Evolutionary conservation across 2,113 vertebrate genomes (phyloP).

Genomic region (Phalacrocorax pelagicus): DNA sequence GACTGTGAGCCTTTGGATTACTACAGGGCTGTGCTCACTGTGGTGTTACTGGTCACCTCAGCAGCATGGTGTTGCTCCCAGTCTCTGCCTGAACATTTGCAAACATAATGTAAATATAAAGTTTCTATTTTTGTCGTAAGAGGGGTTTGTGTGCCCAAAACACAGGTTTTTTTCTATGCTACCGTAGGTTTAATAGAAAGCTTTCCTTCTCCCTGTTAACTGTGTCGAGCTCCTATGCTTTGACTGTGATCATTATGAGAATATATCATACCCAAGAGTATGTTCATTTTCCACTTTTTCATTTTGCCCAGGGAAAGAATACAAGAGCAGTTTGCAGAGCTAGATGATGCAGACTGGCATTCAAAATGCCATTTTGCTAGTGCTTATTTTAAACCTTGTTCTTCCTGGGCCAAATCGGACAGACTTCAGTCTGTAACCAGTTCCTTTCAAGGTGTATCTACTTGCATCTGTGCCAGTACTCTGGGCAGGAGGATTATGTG

Average conservation of each 20-base stretch:
- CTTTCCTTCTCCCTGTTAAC: neutral
- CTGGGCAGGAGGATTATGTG: slow-evolving; percentile 5
- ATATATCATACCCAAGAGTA: neutral
- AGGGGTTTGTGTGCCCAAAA: neutral
- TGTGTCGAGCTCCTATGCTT: neutral
- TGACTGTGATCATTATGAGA: neutral
- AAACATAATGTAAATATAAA: neutral
- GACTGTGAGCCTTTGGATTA: neutral
- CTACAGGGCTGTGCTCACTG: neutral
- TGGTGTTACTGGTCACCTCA: neutral
- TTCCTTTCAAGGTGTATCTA: slow-evolving; percentile 53
- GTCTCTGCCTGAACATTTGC: neutral
- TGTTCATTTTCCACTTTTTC: slow-evolving; percentile 14
- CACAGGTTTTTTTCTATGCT: neutral
- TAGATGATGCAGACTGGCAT: neutral
- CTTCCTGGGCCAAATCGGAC: slow-evolving; percentile 24
- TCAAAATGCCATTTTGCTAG: slow-evolving; percentile 5
- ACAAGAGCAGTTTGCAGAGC: neutral
- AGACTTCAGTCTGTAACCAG: slow-evolving; percentile 1
- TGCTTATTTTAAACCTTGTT: slow-evolving; percentile 9
- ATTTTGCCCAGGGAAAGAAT: slow-evolving; percentile 10
- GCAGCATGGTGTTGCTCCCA: neutral
- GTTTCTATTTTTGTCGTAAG: neutral
- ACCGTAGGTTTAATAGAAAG: neutral
- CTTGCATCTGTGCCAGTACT: slow-evolving; percentile 27